Conservation (phyloP, 2,888 invertebrate genomes). For the Chrysolina haemoptera region DNA sequence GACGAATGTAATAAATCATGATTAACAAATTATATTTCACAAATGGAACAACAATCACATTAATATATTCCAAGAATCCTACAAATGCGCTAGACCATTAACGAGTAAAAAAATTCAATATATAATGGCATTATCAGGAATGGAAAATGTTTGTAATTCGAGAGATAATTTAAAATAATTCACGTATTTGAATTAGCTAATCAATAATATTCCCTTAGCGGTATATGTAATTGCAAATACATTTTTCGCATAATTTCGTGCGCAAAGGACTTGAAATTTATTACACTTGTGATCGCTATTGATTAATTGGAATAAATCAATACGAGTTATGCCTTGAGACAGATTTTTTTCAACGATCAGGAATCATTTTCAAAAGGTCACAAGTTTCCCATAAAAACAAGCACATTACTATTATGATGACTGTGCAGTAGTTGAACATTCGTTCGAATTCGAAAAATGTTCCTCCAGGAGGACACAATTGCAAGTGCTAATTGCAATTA, state of each 20-base stretch:
- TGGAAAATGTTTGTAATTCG: conserved; percentile 19
- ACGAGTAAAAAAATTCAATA: conserved; percentile 1
- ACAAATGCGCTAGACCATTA: conserved; percentile 20
- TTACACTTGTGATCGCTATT: conserved; percentile 3
- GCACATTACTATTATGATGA: neutral
- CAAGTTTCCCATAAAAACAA: conserved; percentile 19
- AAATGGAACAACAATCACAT: conserved; percentile 39
- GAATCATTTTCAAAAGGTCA: conserved; percentile 21
- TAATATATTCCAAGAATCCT: conserved; percentile 38
- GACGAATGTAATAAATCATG: conserved; percentile 33
- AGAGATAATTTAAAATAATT: neutral
- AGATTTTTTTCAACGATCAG: neutral
- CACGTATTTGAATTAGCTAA: conserved; percentile 23
- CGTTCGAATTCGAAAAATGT: too few relatives aligned
- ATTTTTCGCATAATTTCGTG: conserved; percentile 20
- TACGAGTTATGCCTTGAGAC: neutral
- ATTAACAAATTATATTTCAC: conserved; percentile 28
- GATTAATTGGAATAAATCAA: conserved; percentile 23
- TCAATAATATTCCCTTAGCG: conserved; percentile 25
- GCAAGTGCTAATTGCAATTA: too few relatives aligned
- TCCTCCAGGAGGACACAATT: too few relatives aligned
- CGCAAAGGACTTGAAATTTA: conserved; percentile 17
- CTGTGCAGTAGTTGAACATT: neutral
- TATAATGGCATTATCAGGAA: conserved; percentile 16
- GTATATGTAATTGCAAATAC: neutral